Evolutionary conservation across 2,113 vertebrate genomes (phyloP).

Genomic region (Peromyscus polionotus): DNA sequence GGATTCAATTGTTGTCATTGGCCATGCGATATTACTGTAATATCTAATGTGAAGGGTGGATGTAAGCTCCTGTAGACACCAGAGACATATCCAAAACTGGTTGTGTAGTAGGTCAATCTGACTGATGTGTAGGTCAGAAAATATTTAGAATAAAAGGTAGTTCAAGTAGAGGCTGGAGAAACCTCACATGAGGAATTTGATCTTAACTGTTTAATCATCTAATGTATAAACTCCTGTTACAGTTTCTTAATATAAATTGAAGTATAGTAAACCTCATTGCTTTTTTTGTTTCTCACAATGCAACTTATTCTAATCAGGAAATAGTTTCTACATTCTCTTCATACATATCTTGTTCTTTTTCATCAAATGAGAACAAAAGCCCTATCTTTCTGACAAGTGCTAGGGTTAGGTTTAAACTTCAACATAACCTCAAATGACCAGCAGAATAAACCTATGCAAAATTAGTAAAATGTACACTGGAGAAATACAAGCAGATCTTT

Average conservation of each 20-base stretch:
- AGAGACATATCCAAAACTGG: no score
- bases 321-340: neutral
- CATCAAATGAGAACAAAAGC: slow-evolving; percentile 1
- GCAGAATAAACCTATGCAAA: slow-evolving; percentile 73
- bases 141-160: neutral
- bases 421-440: slow-evolving; percentile 57
- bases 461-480: neutral
- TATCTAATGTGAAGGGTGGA: fast-evolving
- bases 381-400: slow-evolving; percentile 23
- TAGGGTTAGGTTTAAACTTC: slow-evolving; percentile 39
- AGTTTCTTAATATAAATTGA: neutral
- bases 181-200: neutral
- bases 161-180: neutral
- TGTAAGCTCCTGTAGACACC: fast-evolving
- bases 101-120: neutral
- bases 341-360: neutral
- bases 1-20: neutral
- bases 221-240: neutral
- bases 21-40: neutral
- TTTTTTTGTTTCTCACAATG: slow-evolving; percentile 10
- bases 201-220: neutral
- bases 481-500: slow-evolving; percentile 77
- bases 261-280: neutral
- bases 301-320: neutral
- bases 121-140: neutral